Evolutionary conservation across 1,140 invertebrate species (phyloP), one percentile per base, ranked within the genome.

Genomic region (Pogonognathellus flavescens): DNA sequence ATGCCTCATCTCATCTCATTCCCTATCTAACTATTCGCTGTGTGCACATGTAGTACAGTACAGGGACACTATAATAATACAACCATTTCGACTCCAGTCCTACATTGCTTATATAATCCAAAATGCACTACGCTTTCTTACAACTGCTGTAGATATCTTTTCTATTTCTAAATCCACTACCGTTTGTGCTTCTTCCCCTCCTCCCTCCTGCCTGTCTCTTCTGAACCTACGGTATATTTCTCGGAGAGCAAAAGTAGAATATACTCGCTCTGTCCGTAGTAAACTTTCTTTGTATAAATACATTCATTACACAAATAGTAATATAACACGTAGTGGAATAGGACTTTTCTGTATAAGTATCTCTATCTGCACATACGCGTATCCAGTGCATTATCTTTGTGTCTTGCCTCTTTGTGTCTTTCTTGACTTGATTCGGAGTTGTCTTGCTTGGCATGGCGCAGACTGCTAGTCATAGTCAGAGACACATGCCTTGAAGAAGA

Each of bases 1-100:
- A 85, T 85, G 84, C 84, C 84, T 82, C 84, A 82, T 85, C 84
- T 81, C 80, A 52, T 81, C 83, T 84, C 72, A 84, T 80, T 72
- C 49, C 50, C 53, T 66, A 66, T 31, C 62, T 66, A 20, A 66
- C 62, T 66, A 66, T 85, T 80, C 20, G 31, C 25, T 66, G 16
- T 50, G 11, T 60, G 13, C 53, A 55, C 41, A 52, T 50, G 80
- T 55, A 52, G 9, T 60, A 20, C 14, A 11, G 25, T 25, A 66
- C 62, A 66, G 31, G 31, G 31, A 41, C 31, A 66, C 62, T 66
- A 25, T 20, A 20, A 25, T 20, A 60, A 18, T 60, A 60, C n/a
- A 60, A n/a, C 5, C 7, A 9, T 22, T n/a, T 20, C n/a, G n/a
- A n/a, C n/a, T n/a, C n/a, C n/a, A n/a, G n/a, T 14, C 59, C n/a